Evolutionary conservation across 2,797 vertebrate genomes (phyloP), one percentile per base, ranked within the genome.

Genomic region (Gila robusta): DNA sequence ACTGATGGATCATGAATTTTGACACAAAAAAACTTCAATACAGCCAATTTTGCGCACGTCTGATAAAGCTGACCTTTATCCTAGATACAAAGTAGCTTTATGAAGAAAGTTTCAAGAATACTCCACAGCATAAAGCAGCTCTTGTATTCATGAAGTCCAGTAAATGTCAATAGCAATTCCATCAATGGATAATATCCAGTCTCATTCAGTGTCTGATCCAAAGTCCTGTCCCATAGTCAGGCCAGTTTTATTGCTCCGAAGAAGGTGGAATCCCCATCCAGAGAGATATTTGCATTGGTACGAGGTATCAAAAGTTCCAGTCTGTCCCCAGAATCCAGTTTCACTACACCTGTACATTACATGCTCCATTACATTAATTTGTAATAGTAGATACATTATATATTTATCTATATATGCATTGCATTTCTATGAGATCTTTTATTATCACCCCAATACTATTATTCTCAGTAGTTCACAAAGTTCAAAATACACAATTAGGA

Each of bases 291-390:
- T 59, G 98, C 97, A 14, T 94, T 91, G 19, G 94, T 86, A 0
- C 97, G 95, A 10, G 97, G 97, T 88, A 99, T 97, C 74, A 98
- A 96, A 82, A 99, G 96, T 87, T 98, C 97, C 92, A 99, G 93
- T 72, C 96, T 95, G 89, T 99, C 98, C 1, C 97, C 97, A 84
- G 91, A 94, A 90, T 99, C 98, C 92, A 99, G 94, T 92, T 97
- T 98, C 35, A 96, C 98, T 74, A 99, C 94, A 83, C 98, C 98
- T 98, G 93, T 49, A 66, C 14, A 70, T 44, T 85, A 69, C 39
- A 69, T 28, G 23, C 8, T 44, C 37, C 17, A 35, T 59, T 79
- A 64, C n/a, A 26, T 64, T 44, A 9, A 52, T 52, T 32, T 52
- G 17, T 35, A 76, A 52, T 52, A 5, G 21, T n/a, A 54, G 9